phyloP scores from a whole-genome alignment of 2,113 vertebrate genomes.

The Smithornis capensis region DNA sequence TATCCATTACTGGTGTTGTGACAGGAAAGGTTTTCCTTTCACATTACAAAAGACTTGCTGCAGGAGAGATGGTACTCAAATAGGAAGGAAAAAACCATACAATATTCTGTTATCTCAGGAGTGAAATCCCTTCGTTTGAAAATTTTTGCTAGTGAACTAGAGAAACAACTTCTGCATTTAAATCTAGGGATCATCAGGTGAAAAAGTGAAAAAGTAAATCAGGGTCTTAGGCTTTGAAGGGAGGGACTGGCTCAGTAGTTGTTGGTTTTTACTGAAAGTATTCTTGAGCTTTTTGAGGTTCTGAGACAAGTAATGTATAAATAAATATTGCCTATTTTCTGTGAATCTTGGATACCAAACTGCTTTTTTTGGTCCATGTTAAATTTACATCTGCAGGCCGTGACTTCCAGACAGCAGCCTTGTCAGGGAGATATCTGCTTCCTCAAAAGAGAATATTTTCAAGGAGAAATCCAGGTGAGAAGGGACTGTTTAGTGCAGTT shows the following conservation, averaged over 20 bases:
- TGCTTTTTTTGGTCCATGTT: background rate
- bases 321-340: background rate
- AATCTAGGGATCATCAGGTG: background rate
- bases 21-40: constrained; percentile 57
- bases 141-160: background rate
- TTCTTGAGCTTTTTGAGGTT: background rate
- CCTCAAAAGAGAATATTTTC: background rate
- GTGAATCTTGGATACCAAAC: background rate
- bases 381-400: background rate
- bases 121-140: background rate
- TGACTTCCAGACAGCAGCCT: background rate
- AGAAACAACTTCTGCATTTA: background rate
- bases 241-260: background rate
- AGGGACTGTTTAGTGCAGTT: background rate
- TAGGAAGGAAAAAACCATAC: background rate
- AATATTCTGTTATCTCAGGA: constrained; percentile 7
- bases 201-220: background rate
- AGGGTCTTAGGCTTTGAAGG: background rate
- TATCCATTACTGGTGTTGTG: constrained; percentile 56
- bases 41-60: constrained; percentile 28
- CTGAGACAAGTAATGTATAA: background rate
- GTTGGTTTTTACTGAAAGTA: background rate
- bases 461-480: background rate
- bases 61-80: constrained; percentile 26
- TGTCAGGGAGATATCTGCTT: background rate